Evolutionary conservation across 2,113 vertebrate genomes (phyloP).

Genomic region (Oplegnathus fasciatus): DNA sequence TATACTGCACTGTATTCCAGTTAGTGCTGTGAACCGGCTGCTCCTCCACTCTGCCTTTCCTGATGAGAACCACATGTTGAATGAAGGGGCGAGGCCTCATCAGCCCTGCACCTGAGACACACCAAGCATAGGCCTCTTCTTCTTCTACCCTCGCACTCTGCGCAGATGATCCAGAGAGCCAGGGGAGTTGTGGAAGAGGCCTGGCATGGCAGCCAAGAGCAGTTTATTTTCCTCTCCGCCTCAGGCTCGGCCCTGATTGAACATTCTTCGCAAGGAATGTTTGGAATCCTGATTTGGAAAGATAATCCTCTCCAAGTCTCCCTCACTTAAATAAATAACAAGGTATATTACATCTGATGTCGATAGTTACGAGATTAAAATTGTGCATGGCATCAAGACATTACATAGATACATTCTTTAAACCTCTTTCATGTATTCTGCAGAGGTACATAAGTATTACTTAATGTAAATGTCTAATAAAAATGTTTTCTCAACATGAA

Average conservation of each 20-base stretch:
- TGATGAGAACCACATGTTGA: conserved; percentile 80
- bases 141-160: conserved; percentile 20
- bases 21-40: conserved; percentile 60
- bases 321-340: conserved; percentile 38
- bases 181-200: conserved; percentile 21
- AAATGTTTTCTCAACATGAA: background rate
- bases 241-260: conserved; percentile 49
- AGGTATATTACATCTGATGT: conserved; percentile 16
- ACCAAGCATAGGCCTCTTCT: conserved; percentile 29
- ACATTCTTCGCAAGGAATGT: conserved; percentile 81
- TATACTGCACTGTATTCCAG: conserved; percentile 62
- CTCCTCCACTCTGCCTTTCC: conserved; percentile 44
- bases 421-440: background rate
- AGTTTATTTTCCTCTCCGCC: conserved; percentile 72
- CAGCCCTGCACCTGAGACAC: conserved; percentile 57
- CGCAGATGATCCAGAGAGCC: conserved; percentile 36
- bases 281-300: conserved; percentile 75
- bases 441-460: background rate
- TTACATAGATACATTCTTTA: background rate
- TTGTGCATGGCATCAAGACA: background rate
- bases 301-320: conserved; percentile 40
- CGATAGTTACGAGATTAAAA: conserved; percentile 1
- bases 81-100: conserved; percentile 21
- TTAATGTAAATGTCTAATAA: background rate
- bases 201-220: conserved; percentile 27